Evolutionary conservation across 2,797 vertebrate genomes (phyloP), one percentile per base, ranked within the genome.

Genomic region (Trachops cirrhosus): DNA sequence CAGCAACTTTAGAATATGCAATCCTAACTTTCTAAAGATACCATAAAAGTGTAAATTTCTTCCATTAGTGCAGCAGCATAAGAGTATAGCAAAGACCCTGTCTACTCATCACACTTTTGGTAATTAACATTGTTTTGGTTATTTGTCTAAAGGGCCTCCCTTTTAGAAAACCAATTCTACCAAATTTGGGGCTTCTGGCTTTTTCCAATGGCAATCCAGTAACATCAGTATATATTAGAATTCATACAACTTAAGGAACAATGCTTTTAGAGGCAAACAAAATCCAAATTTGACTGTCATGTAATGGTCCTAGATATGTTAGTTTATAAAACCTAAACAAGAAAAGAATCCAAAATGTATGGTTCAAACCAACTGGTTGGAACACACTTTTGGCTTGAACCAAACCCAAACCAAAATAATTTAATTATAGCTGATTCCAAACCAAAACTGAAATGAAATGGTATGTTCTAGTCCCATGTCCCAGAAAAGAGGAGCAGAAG

Each of bases 361-460:
- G 18, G 29, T 74, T 93, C 75, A 86, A 77, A 94, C 46, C 89
- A 92, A 26, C 11, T 71, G 70, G 14, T 92, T 77, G 41, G 21
- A 80, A 70, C 21, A 54, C 14, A 73, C 34, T 90, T 93, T 95
- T 68, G n/a, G 5, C 71, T 86, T 50, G 54, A 94, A 46, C 24
- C 46, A 92, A 89, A 77, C 24, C 29, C 92, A 92, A 78, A 78
- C 29, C 62, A 92, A 92, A 94, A 84, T 71, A 54, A 67, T 77
- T 54, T 67, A 87, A 59, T 78, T 70, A 73, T 52, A 89, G 62
- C 75, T 41, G 78, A 70, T 74, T 88, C 32, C 24, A 74, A 94
- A 92, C 68, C 89, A 67, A 86, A 95, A 77, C 86, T 59, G 68
- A 94, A 34, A 85, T 46, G 50, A 82, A 95, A 92, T 62, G 70